Percentiles rank a stretch among this genome's conserved stretches.
Conservation (phyloP, 2,888 invertebrate genomes). For the Urechis unicinctus region DNA sequence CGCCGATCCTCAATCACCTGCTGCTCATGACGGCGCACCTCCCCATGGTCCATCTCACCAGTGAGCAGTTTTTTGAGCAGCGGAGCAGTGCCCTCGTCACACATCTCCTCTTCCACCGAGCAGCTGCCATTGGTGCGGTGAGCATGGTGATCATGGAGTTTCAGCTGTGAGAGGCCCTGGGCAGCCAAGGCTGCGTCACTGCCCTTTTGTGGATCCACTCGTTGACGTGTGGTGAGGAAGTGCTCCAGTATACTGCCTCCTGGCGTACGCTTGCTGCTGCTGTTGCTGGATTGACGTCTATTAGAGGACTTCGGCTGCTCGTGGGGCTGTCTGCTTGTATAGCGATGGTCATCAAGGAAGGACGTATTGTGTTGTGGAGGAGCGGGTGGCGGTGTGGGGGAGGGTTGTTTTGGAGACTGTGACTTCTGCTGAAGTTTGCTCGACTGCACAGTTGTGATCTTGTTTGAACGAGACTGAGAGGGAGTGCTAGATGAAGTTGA, state of each 20-base stretch:
- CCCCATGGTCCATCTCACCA: constrained; percentile 18
- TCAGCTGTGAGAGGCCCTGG: constrained; percentile 13
- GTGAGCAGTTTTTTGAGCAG: constrained; percentile 22
- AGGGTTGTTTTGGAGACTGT: background rate
- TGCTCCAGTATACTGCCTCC: constrained; percentile 16
- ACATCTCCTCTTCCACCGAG: background rate
- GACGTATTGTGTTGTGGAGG: background rate
- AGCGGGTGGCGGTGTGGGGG: background rate
- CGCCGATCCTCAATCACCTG: constrained; percentile 10
- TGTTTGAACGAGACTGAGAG: background rate
- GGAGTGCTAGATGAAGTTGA: too few species aligned
- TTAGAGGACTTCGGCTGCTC: background rate
- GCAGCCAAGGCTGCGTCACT: constrained; percentile 18
- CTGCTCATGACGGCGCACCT: constrained; percentile 12
- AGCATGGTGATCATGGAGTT: constrained; percentile 6
- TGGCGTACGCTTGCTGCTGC: too few species aligned
- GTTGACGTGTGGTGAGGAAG: constrained; percentile 17
- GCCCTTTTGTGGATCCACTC: constrained; percentile 22
- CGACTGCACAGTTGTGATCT: background rate
- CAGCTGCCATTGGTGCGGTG: background rate
- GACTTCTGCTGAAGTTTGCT: background rate
- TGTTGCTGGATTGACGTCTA: background rate
- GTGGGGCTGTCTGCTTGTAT: background rate
- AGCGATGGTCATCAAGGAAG: background rate
- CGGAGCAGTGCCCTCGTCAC: background rate